Evolutionary conservation across 1,140 invertebrate genomes (phyloP).

Genomic region (Hydropsyche tenuis): DNA sequence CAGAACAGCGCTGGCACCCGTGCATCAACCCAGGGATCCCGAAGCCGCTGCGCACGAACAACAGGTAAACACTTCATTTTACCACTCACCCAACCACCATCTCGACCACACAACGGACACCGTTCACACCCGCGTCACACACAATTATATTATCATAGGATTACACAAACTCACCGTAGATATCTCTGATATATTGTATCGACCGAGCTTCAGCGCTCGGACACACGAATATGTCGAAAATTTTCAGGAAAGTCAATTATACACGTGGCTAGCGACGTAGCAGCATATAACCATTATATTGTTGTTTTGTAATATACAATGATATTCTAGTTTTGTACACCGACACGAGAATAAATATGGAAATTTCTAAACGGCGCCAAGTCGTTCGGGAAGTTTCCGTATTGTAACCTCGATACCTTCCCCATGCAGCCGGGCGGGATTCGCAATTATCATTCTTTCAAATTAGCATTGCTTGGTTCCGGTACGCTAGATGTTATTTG

Average conservation of each 20-base stretch:
- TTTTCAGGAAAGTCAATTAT: neutral
- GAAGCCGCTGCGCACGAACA: slow-evolving; percentile 86
- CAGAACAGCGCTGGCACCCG: slow-evolving; percentile 77
- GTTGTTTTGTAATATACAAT: neutral
- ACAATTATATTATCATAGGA: neutral
- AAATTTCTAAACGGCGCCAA: neutral
- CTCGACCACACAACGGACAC: too few species aligned
- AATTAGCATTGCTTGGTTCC: slow-evolving; percentile 38
- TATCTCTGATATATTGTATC: too few species aligned
- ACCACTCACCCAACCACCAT: neutral
- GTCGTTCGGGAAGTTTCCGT: neutral
- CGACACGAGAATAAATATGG: slow-evolving; percentile 9
- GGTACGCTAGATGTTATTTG: slow-evolving; percentile 42
- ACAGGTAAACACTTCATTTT: slow-evolving; percentile 73
- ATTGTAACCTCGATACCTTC: slow-evolving; percentile 27
- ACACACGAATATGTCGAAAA: neutral
- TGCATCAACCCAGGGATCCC: slow-evolving; percentile 77
- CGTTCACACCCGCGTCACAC: too few species aligned
- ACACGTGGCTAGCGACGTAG: slow-evolving; percentile 35
- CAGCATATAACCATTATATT: neutral
- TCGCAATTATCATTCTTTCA: slow-evolving; percentile 21
- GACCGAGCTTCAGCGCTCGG: too few species aligned
- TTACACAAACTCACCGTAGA: neutral
- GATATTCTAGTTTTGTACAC: slow-evolving; percentile 43
- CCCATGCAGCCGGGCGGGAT: slow-evolving; percentile 35